A percentile compares a stretch with the other conserved stretches of the same genome.
These are phyloP conservation scores for Neoseiulus cucumeris DNA, from an alignment of 1,140 invertebrate genomes.

Conservation along the genomic window DNA sequence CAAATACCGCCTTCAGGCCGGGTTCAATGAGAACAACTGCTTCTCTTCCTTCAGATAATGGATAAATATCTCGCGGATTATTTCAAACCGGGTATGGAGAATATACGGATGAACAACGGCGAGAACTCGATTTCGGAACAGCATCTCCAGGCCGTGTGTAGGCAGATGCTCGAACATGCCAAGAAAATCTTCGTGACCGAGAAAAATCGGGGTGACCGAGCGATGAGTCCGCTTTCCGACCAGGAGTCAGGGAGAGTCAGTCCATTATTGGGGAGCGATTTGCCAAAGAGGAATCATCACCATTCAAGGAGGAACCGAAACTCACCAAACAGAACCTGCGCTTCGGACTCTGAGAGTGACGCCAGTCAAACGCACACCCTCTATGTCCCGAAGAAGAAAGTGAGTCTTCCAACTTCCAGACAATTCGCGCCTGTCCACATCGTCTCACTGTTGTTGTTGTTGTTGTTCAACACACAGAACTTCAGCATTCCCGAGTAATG, in stretches of 20 bases:
- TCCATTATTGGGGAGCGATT: neutral
- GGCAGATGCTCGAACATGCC: constrained; percentile 50
- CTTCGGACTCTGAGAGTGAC: constrained; percentile 10
- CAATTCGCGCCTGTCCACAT: no score
- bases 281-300: constrained; percentile 13
- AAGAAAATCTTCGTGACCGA: constrained; percentile 23
- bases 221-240: neutral
- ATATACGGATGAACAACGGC: constrained; percentile 50
- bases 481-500: no score
- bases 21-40: no score
- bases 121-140: constrained; percentile 49
- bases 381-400: constrained; percentile 4
- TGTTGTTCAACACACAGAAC: no score
- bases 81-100: constrained; percentile 54
- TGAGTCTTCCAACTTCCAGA: no score
- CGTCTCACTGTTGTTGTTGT: no score
- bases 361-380: neutral
- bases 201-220: neutral
- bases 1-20: no score
- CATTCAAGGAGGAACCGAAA: neutral
- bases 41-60: constrained; percentile 19
- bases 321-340: constrained; percentile 4
- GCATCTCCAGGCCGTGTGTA: constrained; percentile 46
- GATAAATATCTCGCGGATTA: constrained; percentile 26
- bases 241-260: neutral